phyloP scores from a whole-genome alignment of 1,140 invertebrate species.

The Araneus ventricosus region DNA sequence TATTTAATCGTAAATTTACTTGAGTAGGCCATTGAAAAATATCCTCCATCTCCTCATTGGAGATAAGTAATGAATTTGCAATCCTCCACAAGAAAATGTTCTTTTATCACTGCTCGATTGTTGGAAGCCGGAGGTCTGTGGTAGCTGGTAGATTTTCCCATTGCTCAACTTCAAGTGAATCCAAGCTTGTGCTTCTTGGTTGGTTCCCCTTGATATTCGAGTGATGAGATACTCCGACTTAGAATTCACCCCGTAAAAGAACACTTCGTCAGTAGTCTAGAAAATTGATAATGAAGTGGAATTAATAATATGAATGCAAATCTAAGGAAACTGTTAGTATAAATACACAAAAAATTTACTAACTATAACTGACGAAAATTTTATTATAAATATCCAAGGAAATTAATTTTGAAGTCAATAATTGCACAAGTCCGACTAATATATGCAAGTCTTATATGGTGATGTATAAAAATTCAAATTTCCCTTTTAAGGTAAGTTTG shows the following conservation, averaged over 20 bases:
- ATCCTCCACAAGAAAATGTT: slow-evolving; percentile 12
- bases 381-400: too few species aligned
- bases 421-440: too few species aligned
- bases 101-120: not conserved
- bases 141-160: slow-evolving; percentile 18
- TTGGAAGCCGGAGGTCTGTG: not conserved
- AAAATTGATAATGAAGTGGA: not conserved
- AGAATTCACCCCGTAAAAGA: slow-evolving; percentile 69
- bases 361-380: too few species aligned
- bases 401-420: too few species aligned
- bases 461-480: too few species aligned
- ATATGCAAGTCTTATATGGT: too few species aligned
- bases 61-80: not conserved
- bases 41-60: slow-evolving; percentile 61
- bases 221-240: slow-evolving; percentile 43
- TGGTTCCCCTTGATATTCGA: not conserved
- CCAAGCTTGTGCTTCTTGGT: slow-evolving; percentile 40
- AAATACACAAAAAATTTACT: too few species aligned
- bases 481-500: too few species aligned
- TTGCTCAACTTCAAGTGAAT: slow-evolving; percentile 37
- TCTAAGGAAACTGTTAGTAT: too few species aligned
- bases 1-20: not conserved
- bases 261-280: slow-evolving; percentile 53
- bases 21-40: slow-evolving; percentile 54
- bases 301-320: too few species aligned